A percentile compares a stretch with the other conserved stretches of the same genome.
phyloP scores from a whole-genome alignment of 2,113 vertebrate genomes.

The Anser cygnoides region DNA sequence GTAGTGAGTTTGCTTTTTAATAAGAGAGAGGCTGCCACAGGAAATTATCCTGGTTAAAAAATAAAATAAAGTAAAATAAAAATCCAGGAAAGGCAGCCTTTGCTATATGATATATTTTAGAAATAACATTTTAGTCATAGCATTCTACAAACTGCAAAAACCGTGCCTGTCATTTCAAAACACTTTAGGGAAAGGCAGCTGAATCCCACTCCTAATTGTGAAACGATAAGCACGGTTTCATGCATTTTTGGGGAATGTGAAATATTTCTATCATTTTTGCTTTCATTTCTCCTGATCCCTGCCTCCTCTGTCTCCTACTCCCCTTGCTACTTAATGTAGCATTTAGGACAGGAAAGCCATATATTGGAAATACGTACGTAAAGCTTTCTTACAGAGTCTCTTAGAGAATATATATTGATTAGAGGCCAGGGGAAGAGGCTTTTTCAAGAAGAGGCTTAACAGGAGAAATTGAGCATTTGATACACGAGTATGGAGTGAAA shows the following conservation, averaged over 20 bases:
- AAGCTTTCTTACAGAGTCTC: background rate
- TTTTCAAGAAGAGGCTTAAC: background rate
- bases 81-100: background rate
- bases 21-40: background rate
- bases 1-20: background rate
- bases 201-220: background rate
- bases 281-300: background rate
- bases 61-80: background rate
- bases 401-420: background rate
- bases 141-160: background rate
- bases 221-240: background rate
- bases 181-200: background rate
- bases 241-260: background rate
- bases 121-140: background rate
- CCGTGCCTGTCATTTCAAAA: background rate
- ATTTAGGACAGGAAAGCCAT: background rate
- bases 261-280: constrained; percentile 18
- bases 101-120: background rate
- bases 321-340: background rate
- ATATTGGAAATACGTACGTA: background rate
- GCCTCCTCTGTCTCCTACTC: background rate
- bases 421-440: background rate
- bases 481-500: background rate
- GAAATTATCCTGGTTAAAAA: background rate
- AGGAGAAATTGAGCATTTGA: background rate